Evolutionary conservation across 2,797 vertebrate genomes (phyloP).

Genomic region (Malacoraja senta): DNA sequence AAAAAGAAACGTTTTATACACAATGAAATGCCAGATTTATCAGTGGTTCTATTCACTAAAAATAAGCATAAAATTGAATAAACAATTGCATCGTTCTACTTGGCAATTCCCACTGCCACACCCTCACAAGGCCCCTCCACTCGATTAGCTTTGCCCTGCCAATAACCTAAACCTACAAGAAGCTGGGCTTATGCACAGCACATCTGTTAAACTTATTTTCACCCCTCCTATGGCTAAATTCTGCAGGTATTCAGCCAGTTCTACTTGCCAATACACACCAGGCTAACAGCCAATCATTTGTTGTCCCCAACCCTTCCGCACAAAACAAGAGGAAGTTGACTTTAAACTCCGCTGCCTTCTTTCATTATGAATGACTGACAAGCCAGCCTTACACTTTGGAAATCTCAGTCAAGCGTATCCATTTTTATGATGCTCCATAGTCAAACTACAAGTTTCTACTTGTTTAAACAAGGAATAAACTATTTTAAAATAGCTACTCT

Average conservation of each 20-base stretch:
- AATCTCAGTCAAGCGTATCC: not conserved
- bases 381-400: not conserved
- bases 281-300: constrained; percentile 59
- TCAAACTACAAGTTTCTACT: not conserved
- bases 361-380: constrained; percentile 40
- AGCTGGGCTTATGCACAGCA: constrained; percentile 39
- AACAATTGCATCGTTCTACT: not conserved
- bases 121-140: not conserved
- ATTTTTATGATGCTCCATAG: constrained; percentile 16
- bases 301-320: constrained; percentile 47
- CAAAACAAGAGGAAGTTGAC: constrained; percentile 41
- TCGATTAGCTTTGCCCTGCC: constrained; percentile 20
- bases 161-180: constrained; percentile 40
- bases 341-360: constrained; percentile 41
- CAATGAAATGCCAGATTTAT: not conserved
- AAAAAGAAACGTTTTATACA: not conserved
- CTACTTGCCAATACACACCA: constrained; percentile 58
- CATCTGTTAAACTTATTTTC: constrained; percentile 38
- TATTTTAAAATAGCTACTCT: not conserved
- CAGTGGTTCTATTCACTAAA: not conserved
- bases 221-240: constrained; percentile 10
- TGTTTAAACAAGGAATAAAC: not conserved
- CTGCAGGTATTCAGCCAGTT: constrained; percentile 52
- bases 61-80: not conserved
- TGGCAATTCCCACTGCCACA: not conserved